A percentile compares a stretch with the other conserved stretches of the same genome.
These are phyloP conservation scores for Andricus quercusramuli DNA, from an alignment of 2,888 invertebrate species.

Conservation along the genomic window DNA sequence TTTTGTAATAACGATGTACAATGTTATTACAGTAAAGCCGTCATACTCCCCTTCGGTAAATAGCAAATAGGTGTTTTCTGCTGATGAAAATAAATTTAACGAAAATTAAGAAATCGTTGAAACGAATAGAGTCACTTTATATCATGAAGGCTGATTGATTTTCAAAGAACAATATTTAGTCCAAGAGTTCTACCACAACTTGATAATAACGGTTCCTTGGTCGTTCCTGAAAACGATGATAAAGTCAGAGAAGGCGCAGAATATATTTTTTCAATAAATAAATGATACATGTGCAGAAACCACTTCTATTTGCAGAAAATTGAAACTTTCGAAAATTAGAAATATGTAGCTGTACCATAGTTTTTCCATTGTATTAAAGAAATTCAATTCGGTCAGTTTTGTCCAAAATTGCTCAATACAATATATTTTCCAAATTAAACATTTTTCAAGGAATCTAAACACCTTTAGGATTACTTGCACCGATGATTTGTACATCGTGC, in stretches of 20 bases:
- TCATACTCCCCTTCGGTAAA: constrained; percentile 56
- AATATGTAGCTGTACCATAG: not conserved
- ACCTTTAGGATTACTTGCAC: constrained; percentile 1
- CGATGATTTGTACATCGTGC: not conserved
- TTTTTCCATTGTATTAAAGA: not conserved
- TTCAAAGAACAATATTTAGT: constrained; percentile 14
- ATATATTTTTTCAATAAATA: constrained; percentile 69
- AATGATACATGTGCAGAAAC: constrained; percentile 53
- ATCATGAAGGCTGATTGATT: not conserved
- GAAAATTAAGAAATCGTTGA: constrained; percentile 1
- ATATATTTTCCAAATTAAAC: constrained; percentile 18
- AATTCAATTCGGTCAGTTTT: not conserved
- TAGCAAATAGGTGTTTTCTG: constrained; percentile 60
- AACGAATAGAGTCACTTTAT: not conserved
- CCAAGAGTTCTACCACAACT: constrained; percentile 30
- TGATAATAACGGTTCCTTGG: constrained; percentile 63
- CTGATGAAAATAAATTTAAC: constrained; percentile 44
- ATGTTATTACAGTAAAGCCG: constrained; percentile 51
- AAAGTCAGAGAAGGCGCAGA: constrained; percentile 55
- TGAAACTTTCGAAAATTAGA: constrained; percentile 19
- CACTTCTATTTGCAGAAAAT: constrained; percentile 61
- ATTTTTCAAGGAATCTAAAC: not conserved
- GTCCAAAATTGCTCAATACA: constrained; percentile 3
- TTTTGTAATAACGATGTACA: constrained; percentile 51
- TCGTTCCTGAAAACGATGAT: constrained; percentile 63